Conservation (phyloP, 2,888 invertebrate species). For the Petrolisthes manimaculis region DNA sequence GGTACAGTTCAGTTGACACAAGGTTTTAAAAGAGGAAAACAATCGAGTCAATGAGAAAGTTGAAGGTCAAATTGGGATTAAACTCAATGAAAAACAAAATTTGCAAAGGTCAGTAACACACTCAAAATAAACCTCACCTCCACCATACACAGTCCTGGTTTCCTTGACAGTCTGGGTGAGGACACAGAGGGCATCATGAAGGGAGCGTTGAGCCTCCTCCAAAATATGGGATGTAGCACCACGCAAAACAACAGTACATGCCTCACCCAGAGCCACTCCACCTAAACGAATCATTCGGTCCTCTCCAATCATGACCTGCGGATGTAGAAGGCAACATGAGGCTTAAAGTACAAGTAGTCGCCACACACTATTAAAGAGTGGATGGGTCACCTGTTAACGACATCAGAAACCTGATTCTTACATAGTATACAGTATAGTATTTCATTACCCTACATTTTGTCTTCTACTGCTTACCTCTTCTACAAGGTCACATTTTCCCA, state of each 20-base stretch:
- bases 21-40: not conserved
- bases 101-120: too few species aligned
- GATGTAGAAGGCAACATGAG: not conserved
- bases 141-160: constrained; percentile 90
- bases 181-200: constrained; percentile 98
- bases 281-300: constrained; percentile 94
- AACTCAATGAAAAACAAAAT: too few species aligned
- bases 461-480: constrained; percentile 79
- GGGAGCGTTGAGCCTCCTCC: constrained; percentile 97
- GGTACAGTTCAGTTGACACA: not conserved
- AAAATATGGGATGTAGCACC: constrained; percentile 98
- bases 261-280: constrained; percentile 94
- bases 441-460: not conserved
- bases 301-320: constrained; percentile 93
- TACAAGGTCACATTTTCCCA: constrained; percentile 94
- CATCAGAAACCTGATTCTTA: not conserved
- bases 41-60: not conserved
- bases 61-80: too few species aligned
- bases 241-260: constrained; percentile 95
- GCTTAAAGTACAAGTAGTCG: not conserved
- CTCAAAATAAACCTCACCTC: constrained; percentile 74
- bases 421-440: not conserved
- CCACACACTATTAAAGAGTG: not conserved
- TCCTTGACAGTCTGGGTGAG: constrained; percentile 95
- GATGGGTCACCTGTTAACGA: not conserved